These are phyloP conservation scores for Altica lythri DNA, from an alignment of 2,888 invertebrate species.

Conservation along the genomic window DNA sequence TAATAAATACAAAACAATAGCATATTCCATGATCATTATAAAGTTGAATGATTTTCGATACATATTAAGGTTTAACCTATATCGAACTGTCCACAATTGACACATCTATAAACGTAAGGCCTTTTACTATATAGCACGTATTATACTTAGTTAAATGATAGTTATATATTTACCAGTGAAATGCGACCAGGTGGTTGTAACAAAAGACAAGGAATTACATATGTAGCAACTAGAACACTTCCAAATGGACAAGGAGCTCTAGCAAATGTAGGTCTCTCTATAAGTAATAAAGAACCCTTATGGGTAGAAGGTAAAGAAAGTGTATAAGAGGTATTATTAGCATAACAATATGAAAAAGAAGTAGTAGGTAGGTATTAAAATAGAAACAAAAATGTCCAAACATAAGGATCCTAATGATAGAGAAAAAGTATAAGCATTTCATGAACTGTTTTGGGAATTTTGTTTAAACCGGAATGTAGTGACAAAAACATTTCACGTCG, in stretches of 20 bases:
- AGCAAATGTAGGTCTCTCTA: slow-evolving; percentile 57
- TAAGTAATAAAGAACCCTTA: slow-evolving; percentile 52
- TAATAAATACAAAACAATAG: no score
- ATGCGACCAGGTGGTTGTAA: slow-evolving; percentile 22
- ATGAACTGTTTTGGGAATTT: slow-evolving; percentile 55
- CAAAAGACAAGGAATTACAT: slow-evolving; percentile 54
- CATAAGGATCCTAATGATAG: slow-evolving; percentile 53
- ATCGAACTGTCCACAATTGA: no score
- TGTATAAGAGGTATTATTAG: no score
- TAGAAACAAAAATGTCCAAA: slow-evolving; percentile 53
- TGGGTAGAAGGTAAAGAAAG: slow-evolving; percentile 49
- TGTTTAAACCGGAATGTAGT: no score
- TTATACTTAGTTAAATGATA: slow-evolving; percentile 54
- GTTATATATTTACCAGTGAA: slow-evolving; percentile 35
- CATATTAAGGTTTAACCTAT: no score
- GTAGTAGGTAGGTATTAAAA: slow-evolving; percentile 46
- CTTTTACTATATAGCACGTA: no score
- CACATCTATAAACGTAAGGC: no score
- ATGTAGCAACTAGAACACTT: slow-evolving; percentile 57
- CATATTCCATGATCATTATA: no score
- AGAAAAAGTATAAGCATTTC: slow-evolving; percentile 54
- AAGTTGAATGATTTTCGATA: no score
- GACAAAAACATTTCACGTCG: no score
- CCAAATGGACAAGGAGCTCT: slow-evolving; percentile 58
- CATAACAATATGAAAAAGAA: background rate